A percentile compares a stretch with the other conserved stretches of the same genome.
phyloP scores from a whole-genome alignment of 2,888 invertebrate species.

The Spodoptera littoralis region DNA sequence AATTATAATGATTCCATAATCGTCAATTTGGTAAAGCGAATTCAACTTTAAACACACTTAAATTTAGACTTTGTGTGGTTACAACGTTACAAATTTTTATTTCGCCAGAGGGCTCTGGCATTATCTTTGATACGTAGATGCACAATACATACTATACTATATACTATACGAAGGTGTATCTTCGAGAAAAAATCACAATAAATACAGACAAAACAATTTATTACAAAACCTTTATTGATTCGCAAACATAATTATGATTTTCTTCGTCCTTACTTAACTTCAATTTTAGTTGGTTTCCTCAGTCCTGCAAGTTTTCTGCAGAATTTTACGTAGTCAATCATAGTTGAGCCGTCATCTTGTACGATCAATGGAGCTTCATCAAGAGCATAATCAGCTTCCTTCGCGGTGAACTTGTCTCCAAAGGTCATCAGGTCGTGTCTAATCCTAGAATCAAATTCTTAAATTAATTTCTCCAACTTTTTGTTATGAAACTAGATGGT shows the following conservation, averaged over 20 bases:
- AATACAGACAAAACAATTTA: not conserved
- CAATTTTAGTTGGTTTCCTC: constrained; percentile 80
- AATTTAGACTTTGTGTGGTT: no score
- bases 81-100: no score
- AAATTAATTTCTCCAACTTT: not conserved
- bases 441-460: constrained; percentile 80
- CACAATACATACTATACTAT: no score
- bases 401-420: constrained; percentile 90
- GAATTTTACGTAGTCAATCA: constrained; percentile 91
- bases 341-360: constrained; percentile 84
- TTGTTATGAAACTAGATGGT: no score
- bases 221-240: constrained; percentile 32
- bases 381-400: constrained; percentile 90
- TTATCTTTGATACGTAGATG: no score
- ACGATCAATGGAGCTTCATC: constrained; percentile 89
- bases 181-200: not conserved
- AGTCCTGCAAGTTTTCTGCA: constrained; percentile 90
- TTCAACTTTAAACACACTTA: no score
- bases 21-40: constrained; percentile 6
- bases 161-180: not conserved
- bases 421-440: constrained; percentile 90
- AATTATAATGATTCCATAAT: constrained; percentile 3
- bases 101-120: no score
- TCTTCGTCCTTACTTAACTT: constrained; percentile 26
- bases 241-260: constrained; percentile 12